Evolutionary conservation across 2,113 vertebrate species (phyloP), one percentile per base, ranked within the genome.

Genomic region (Procavia capensis): DNA sequence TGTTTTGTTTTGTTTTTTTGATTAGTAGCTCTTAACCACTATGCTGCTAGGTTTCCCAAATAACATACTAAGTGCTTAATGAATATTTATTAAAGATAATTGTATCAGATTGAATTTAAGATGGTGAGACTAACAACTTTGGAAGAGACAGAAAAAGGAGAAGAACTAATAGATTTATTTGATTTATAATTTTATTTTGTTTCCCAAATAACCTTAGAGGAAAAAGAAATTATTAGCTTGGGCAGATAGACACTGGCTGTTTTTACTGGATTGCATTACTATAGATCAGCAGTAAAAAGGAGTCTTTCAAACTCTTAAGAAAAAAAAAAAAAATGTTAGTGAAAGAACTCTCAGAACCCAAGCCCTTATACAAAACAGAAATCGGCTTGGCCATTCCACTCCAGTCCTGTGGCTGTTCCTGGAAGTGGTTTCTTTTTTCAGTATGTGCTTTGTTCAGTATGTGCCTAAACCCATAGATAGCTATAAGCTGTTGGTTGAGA

Each of bases 281-380:
- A 31, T 39, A 93, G 85, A 80, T 95, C 75, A 91, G 43, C n/a
- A 89, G 36, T 96, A 94, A 96, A 97, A 96, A 79, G 39, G 84
- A 96, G 83, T 0, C 29, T 91, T 97, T 97, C 85, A 96, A 95
- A 91, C 78, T 93, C 87, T 96, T 95, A 96, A 34, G 20, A 8
- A 54, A 78, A 47, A 75, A 63, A 16, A 39, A 79, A 70, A 81
- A 89, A 11, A n/a, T n/a, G n/a, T n/a, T 17, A 66, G 39, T 79
- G 90, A 94, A 95, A 92, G 59, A 94, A 72, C 50, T 70, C 57
- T 74, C 96, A 88, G 84, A 95, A 96, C 68, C 59, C 54, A 57
- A 94, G 70, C 47, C 88, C 72, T 95, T 95, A 97, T 83, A 95
- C 75, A 97, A 96, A 97, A 90, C 76, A 97, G 93, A 93, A 96